Conservation (phyloP, 2,888 invertebrate genomes). For the Nematopogon swammerdamellus region DNA sequence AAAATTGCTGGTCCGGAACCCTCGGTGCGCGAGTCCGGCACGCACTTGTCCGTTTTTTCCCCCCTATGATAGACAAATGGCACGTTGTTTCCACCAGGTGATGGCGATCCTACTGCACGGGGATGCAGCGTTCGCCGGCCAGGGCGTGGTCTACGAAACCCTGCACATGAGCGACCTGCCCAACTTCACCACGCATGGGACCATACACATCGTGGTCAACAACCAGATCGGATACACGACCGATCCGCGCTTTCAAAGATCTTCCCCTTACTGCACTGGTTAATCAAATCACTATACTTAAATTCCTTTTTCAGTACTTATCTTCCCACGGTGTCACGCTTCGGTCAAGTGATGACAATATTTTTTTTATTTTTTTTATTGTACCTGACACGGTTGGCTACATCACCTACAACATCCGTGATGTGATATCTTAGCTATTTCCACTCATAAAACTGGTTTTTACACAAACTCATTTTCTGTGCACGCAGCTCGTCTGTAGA, state of each 20-base stretch:
- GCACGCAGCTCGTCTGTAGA: too few species aligned
- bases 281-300: not conserved
- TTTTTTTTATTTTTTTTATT: not conserved
- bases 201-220: constrained; percentile 64
- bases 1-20: too few species aligned
- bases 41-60: too few species aligned
- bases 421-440: too few species aligned
- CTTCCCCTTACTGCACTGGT: constrained; percentile 84
- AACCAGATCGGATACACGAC: constrained; percentile 91
- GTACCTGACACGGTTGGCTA: too few species aligned
- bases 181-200: constrained; percentile 62
- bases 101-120: constrained; percentile 67
- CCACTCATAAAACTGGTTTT: too few species aligned
- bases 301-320: not conserved
- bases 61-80: too few species aligned
- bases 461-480: too few species aligned
- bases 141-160: constrained; percentile 67
- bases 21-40: too few species aligned
- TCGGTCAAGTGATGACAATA: not conserved
- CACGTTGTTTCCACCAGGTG: constrained; percentile 26
- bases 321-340: constrained; percentile 1
- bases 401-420: too few species aligned
- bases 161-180: constrained; percentile 60
- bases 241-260: constrained; percentile 81
- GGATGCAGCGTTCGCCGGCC: constrained; percentile 64